phyloP scores from a whole-genome alignment of 2,888 invertebrate species.

The Aphodius granarius region DNA sequence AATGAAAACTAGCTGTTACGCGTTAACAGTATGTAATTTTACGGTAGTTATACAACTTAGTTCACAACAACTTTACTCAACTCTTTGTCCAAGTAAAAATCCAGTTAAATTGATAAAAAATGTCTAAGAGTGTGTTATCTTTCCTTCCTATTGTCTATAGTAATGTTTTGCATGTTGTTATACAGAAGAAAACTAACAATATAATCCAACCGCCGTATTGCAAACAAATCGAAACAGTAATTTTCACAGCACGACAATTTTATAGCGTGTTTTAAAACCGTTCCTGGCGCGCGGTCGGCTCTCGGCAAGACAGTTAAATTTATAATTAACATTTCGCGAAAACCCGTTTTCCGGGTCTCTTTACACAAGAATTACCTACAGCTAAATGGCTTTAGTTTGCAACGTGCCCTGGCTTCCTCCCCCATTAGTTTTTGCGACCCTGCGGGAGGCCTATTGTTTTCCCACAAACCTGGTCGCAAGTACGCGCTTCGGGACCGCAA shows the following conservation, averaged over 20 bases:
- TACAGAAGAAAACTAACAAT: too few species aligned
- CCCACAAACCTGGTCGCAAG: not conserved
- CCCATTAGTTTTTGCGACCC: not conserved
- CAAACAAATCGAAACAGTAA: not conserved
- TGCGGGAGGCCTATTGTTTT: not conserved
- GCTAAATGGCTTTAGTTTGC: not conserved
- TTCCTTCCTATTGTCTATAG: too few species aligned
- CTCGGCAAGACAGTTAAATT: not conserved
- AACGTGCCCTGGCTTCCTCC: not conserved
- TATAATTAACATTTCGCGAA: not conserved
- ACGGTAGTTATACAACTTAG: too few species aligned
- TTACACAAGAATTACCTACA: not conserved
- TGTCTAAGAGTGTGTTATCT: too few species aligned
- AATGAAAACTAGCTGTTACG: too few species aligned
- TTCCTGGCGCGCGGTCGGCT: not conserved
- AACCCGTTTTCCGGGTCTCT: not conserved
- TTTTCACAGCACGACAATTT: not conserved
- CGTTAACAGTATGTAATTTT: too few species aligned
- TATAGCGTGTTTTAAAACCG: not conserved
- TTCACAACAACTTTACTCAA: too few species aligned
- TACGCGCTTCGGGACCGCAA: not conserved
- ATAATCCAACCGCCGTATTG: too few species aligned
- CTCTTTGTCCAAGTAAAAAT: too few species aligned
- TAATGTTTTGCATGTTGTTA: too few species aligned
- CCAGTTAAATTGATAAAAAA: too few species aligned